phyloP scores from a whole-genome alignment of 2,888 invertebrate genomes.

The Mayetiola destructor region DNA sequence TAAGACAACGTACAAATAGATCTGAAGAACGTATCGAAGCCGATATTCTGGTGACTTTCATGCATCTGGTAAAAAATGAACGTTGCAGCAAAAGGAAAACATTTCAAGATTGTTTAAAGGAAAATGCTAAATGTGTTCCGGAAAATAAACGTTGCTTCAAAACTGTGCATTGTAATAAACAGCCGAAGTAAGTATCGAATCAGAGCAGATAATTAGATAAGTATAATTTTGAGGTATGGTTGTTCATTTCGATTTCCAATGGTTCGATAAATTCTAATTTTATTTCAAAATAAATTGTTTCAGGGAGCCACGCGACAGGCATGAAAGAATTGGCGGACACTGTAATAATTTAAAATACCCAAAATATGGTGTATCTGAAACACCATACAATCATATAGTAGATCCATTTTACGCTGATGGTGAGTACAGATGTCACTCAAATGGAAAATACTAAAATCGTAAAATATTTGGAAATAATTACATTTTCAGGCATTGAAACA shows the following conservation, averaged over 20 bases:
- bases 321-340: neutral
- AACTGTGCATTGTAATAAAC: neutral
- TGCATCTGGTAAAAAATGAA: neutral
- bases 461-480: neutral
- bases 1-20: no score
- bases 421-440: neutral
- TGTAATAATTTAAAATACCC: neutral
- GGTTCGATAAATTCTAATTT: no score
- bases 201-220: neutral
- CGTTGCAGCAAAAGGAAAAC: neutral
- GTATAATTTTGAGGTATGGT: no score
- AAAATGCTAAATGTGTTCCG: neutral
- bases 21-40: neutral
- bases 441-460: neutral
- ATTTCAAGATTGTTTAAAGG: neutral
- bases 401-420: neutral
- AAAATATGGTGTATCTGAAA: neutral
- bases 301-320: no score
- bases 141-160: neutral
- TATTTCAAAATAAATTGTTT: no score
- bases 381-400: neutral
- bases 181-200: neutral
- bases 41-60: neutral
- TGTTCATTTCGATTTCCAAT: neutral
- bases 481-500: neutral